Evolutionary conservation across 1,140 invertebrate genomes (phyloP).

Genomic region (Proctacanthus coquilletti): DNA sequence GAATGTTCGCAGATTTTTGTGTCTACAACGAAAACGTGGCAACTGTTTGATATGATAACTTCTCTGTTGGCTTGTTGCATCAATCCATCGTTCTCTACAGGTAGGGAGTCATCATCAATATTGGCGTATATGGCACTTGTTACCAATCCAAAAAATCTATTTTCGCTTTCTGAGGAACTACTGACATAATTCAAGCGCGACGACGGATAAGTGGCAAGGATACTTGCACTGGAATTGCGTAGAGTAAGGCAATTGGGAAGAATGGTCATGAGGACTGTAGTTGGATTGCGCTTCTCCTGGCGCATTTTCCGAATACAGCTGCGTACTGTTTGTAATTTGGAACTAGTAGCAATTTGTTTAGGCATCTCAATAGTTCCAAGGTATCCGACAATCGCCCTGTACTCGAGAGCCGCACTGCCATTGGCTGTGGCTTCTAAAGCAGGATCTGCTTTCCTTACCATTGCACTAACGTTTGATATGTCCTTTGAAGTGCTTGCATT

Average conservation of each 20-base stretch:
- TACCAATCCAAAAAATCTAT: conserved; percentile 81
- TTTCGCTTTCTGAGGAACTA: conserved; percentile 75
- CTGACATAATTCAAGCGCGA: conserved; percentile 79
- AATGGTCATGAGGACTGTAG: conserved; percentile 72
- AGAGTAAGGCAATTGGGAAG: conserved; percentile 61
- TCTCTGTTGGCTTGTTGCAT: too few relatives aligned
- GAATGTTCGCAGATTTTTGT: conserved; percentile 66
- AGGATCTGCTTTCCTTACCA: conserved; percentile 15
- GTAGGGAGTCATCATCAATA: conserved; percentile 24
- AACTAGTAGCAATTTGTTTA: conserved; percentile 60
- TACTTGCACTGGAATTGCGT: conserved; percentile 43
- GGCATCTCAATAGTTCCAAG: conserved; percentile 92
- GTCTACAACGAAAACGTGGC: conserved; percentile 90
- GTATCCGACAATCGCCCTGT: conserved; percentile 80
- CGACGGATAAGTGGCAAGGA: conserved; percentile 69
- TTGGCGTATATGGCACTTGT: conserved; percentile 51
- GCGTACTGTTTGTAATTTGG: conserved; percentile 50
- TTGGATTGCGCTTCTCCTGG: conserved; percentile 76
- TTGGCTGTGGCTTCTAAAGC: conserved; percentile 12
- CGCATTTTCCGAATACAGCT: conserved; percentile 78
- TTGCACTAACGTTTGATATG: conserved; percentile 29
- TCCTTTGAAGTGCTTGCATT: conserved; percentile 15
- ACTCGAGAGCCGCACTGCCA: conserved; percentile 47
- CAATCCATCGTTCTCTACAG: not conserved
- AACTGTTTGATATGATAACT: conserved; percentile 62